Evolutionary conservation across 1,140 invertebrate species (phyloP).

Genomic region (Onthophagus taurus): DNA sequence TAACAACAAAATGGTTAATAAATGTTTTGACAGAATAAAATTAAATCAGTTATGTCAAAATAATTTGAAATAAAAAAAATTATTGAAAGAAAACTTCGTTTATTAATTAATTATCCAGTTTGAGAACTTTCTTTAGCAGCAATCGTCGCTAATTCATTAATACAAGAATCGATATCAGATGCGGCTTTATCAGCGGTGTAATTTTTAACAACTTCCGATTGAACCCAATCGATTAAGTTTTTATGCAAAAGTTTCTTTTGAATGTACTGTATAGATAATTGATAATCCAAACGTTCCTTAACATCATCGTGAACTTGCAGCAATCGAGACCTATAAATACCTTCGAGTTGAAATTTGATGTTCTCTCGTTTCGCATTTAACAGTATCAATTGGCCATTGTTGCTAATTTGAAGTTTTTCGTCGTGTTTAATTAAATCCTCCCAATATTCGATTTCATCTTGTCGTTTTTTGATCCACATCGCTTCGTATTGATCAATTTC

Average conservation of each 20-base stretch:
- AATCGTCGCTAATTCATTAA: slow-evolving; percentile 1
- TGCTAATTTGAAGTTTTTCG: slow-evolving; percentile 62
- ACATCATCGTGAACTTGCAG: slow-evolving; percentile 65
- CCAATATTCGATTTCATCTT: slow-evolving; percentile 40
- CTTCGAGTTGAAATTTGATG: slow-evolving; percentile 81
- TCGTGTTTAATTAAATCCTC: slow-evolving; percentile 52
- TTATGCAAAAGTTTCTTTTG: neutral
- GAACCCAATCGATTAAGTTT: slow-evolving; percentile 5
- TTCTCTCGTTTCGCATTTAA: slow-evolving; percentile 83
- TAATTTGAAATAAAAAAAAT: too few relatives aligned
- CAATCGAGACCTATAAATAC: slow-evolving; percentile 72
- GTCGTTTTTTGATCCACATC: slow-evolving; percentile 31
- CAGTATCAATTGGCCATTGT: slow-evolving; percentile 64
- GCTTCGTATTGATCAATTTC: slow-evolving; percentile 52
- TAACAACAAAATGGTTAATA: too few relatives aligned
- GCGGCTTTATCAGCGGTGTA: neutral
- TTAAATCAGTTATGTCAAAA: too few relatives aligned
- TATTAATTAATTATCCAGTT: too few relatives aligned
- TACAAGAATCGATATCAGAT: slow-evolving; percentile 3
- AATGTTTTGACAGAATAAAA: too few relatives aligned
- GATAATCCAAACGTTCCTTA: slow-evolving; percentile 76
- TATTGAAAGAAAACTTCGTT: too few relatives aligned
- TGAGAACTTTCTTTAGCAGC: too few relatives aligned
- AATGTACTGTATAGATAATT: neutral
- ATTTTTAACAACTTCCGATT: neutral